Evolutionary conservation across 2,888 invertebrate genomes (phyloP).

Genomic region (Sinotaia quadrata): DNA sequence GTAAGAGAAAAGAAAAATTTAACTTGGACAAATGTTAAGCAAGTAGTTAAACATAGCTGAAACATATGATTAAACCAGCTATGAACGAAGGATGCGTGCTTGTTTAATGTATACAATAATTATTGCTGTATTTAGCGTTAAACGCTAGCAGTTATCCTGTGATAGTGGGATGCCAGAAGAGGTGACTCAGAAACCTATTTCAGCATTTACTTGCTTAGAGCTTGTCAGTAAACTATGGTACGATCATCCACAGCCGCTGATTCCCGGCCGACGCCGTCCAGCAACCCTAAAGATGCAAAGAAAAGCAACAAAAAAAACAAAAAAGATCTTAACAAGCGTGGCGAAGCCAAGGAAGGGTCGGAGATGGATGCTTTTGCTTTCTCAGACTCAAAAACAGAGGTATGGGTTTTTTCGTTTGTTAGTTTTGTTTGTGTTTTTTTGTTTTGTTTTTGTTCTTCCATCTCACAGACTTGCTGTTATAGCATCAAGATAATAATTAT

Average conservation of each 20-base stretch:
- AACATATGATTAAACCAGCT: no score
- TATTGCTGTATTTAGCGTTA: no score
- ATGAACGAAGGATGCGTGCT: no score
- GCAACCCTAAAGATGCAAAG: conserved; percentile 24
- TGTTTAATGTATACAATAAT: no score
- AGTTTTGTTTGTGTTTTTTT: not conserved
- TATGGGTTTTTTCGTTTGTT: not conserved
- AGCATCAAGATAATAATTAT: no score
- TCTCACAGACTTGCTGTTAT: no score
- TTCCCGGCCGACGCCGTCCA: conserved; percentile 16
- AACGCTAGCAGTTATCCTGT: no score
- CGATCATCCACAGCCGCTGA: not conserved
- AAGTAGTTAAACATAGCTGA: no score
- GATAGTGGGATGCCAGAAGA: not conserved
- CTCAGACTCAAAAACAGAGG: conserved; percentile 10
- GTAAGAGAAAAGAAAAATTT: no score
- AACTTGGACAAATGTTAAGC: no score
- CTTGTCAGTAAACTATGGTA: conserved; percentile 3
- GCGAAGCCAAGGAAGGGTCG: conserved; percentile 53
- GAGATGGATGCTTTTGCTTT: conserved; percentile 68
- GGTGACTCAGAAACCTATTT: no score
- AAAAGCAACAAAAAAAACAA: conserved; percentile 31
- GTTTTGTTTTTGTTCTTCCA: not conserved
- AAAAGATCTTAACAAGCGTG: conserved; percentile 59
- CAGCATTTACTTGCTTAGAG: no score